Evolutionary conservation across 1,140 invertebrate species (phyloP).

Genomic region (Bombus cullumanus): DNA sequence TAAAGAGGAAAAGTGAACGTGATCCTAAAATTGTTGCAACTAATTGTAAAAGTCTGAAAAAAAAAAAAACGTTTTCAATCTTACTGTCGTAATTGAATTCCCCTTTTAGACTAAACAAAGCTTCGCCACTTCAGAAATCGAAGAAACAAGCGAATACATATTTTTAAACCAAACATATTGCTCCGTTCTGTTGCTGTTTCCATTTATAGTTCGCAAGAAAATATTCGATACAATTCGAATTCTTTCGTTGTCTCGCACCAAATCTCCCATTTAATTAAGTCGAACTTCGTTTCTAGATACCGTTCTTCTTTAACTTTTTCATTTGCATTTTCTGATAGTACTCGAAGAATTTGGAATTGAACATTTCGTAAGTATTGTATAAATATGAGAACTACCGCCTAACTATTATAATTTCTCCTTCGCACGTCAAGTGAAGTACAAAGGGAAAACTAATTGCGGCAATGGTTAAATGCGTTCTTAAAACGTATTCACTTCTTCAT

Average conservation of each 20-base stretch:
- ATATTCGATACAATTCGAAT: conserved; percentile 10
- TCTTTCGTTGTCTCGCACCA: neutral
- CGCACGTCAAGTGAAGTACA: neutral
- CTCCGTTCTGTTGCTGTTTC: neutral
- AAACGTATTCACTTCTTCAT: neutral
- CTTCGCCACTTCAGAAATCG: neutral
- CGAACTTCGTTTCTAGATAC: no score
- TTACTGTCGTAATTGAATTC: neutral
- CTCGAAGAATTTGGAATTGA: no score
- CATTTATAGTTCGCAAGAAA: conserved; percentile 21
- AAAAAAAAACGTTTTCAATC: neutral
- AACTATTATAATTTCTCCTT: no score
- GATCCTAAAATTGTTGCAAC: neutral
- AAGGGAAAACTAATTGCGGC: neutral
- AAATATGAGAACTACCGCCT: no score
- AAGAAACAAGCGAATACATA: neutral
- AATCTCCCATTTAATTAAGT: neutral
- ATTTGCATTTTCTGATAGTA: no score
- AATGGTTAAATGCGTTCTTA: neutral
- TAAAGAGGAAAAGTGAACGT: neutral
- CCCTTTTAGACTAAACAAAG: conserved; percentile 6
- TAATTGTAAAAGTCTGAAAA: neutral
- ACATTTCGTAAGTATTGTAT: no score
- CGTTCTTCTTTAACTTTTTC: neutral
- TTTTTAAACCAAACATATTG: conserved; percentile 15